Evolutionary conservation across 2,113 vertebrate genomes (phyloP).

Genomic region (Bolborhynchus lineola): DNA sequence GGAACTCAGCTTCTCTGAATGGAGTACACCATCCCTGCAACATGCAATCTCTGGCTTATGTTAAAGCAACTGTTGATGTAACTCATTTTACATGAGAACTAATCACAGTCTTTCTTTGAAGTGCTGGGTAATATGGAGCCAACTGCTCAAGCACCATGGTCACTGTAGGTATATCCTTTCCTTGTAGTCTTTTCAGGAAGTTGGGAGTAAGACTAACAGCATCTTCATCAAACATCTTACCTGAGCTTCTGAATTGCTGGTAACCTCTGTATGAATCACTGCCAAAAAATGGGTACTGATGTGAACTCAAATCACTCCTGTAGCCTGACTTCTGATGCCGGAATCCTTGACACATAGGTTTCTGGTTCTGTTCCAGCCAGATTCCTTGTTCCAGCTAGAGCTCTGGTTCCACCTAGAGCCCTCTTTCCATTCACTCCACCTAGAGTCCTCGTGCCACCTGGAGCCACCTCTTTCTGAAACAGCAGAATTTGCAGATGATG

Average conservation of each 20-base stretch:
- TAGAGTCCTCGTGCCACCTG: not conserved
- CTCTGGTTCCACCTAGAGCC: not conserved
- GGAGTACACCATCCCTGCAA: not conserved
- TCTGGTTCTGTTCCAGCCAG: not conserved
- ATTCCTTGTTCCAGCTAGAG: not conserved
- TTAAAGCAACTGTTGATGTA: not conserved
- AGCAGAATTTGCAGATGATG: not conserved
- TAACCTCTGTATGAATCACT: not conserved
- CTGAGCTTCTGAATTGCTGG: not conserved
- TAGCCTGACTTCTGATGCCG: not conserved
- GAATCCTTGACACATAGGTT: not conserved
- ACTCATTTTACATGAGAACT: not conserved
- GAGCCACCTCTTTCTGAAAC: not conserved
- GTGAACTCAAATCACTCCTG: not conserved
- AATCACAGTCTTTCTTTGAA: slow-evolving; percentile 41
- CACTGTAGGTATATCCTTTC: slow-evolving; percentile 10
- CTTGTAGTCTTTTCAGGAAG: not conserved
- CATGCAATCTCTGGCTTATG: not conserved
- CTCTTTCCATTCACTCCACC: not conserved
- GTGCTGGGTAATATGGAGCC: slow-evolving; percentile 1
- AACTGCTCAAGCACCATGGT: not conserved
- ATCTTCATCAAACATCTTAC: not conserved
- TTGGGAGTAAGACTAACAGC: not conserved
- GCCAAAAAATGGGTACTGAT: not conserved
- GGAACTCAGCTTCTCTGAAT: not conserved